Evolutionary conservation across 2,797 vertebrate genomes (phyloP).

Genomic region (Clarias fuscus): DNA sequence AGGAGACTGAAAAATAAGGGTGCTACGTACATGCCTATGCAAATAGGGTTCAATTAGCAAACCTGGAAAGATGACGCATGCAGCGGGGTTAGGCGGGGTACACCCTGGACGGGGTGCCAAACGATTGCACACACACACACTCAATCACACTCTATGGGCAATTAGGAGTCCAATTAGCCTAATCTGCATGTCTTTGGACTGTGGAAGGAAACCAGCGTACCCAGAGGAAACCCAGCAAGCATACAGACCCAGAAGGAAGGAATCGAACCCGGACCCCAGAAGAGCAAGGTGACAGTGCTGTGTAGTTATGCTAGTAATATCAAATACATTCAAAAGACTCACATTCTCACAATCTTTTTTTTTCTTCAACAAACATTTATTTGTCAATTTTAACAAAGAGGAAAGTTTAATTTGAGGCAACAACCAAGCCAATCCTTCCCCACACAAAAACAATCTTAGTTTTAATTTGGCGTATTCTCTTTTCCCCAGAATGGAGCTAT

Average conservation of each 20-base stretch:
- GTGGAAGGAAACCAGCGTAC: too few relatives aligned
- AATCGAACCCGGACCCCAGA: too few relatives aligned
- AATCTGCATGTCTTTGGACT: too few relatives aligned
- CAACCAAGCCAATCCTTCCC: constrained; percentile 48
- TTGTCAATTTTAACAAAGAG: constrained; percentile 75
- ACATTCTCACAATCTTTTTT: constrained; percentile 12
- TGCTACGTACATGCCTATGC: not conserved
- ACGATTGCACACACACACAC: too few relatives aligned
- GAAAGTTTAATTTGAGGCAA: constrained; percentile 68
- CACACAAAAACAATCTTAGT: constrained; percentile 46
- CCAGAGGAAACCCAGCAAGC: too few relatives aligned
- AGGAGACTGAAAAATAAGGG: not conserved
- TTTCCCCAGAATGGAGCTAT: constrained; percentile 65
- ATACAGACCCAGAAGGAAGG: too few relatives aligned
- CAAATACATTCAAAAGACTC: not conserved
- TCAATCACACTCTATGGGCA: too few relatives aligned
- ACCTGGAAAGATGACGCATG: not conserved
- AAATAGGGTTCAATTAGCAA: not conserved
- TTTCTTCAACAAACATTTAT: constrained; percentile 72
- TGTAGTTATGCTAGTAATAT: not conserved
- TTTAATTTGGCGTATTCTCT: constrained; percentile 46
- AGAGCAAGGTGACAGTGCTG: too few relatives aligned
- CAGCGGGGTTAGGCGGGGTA: not conserved
- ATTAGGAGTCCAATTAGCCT: too few relatives aligned
- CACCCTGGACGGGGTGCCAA: too few relatives aligned